phyloP scores from a whole-genome alignment of 2,113 vertebrate species.

The Rhombomys opimus region DNA sequence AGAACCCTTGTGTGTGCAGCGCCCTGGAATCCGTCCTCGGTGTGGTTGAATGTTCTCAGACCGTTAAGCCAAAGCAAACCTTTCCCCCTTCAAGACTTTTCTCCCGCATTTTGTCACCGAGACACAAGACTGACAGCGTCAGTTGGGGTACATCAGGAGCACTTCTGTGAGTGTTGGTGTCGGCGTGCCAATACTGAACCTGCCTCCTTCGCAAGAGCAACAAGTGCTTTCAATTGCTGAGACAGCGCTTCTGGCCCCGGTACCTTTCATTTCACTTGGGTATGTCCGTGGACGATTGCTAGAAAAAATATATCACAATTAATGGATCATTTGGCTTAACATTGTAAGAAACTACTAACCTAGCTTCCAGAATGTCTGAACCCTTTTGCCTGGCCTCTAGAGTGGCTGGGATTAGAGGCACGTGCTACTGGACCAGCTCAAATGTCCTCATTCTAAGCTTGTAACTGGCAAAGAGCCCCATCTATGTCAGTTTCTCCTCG shows the following conservation, averaged over 20 bases:
- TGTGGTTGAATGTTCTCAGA: not conserved
- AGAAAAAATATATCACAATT: not conserved
- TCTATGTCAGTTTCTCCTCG: not conserved
- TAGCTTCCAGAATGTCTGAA: not conserved
- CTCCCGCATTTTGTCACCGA: not conserved
- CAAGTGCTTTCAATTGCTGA: not conserved
- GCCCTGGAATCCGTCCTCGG: not conserved
- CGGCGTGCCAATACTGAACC: not conserved
- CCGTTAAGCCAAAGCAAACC: not conserved
- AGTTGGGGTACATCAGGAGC: no score
- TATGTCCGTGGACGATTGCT: not conserved
- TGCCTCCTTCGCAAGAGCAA: not conserved
- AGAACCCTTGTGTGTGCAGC: not conserved
- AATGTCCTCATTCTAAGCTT: slow-evolving; percentile 7
- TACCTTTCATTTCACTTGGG: not conserved
- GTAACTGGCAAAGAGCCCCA: not conserved
- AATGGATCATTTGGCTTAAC: not conserved
- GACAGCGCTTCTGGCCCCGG: not conserved
- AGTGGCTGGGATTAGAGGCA: not conserved
- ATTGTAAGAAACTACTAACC: not conserved
- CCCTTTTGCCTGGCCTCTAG: not conserved
- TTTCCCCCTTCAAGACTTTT: not conserved
- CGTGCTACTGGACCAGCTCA: not conserved
- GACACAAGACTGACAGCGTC: not conserved
- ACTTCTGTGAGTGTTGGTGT: no score